phyloP scores from a whole-genome alignment of 2,113 vertebrate species.

The Anguilla rostrata region DNA sequence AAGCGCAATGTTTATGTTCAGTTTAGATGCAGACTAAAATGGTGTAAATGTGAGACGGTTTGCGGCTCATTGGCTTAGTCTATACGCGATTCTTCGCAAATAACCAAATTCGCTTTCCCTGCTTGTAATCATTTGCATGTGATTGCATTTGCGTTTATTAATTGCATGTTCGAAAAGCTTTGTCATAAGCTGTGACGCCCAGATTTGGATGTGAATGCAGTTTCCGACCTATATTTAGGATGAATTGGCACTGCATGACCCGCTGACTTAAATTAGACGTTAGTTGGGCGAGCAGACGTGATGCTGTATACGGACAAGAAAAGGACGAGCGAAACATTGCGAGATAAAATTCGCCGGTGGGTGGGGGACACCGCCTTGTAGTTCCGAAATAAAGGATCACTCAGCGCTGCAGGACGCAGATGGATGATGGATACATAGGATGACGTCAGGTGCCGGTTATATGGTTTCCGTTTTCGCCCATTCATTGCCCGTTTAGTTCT shows the following conservation, averaged over 20 bases:
- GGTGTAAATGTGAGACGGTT: not conserved
- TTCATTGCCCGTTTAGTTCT: not conserved
- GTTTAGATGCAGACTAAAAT: not conserved
- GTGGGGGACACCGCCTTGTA: not conserved
- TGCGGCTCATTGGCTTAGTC: not conserved
- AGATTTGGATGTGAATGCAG: conserved; percentile 10
- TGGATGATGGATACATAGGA: not conserved
- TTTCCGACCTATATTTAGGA: conserved; percentile 22
- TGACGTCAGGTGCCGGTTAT: not conserved
- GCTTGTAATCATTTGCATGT: not conserved
- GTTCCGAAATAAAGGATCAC: not conserved
- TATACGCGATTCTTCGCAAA: not conserved
- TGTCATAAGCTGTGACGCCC: not conserved
- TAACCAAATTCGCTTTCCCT: not conserved
- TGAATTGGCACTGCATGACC: conserved; percentile 18
- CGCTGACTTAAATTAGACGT: conserved; percentile 23
- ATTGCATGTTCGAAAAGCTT: conserved; percentile 1
- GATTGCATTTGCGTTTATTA: not conserved
- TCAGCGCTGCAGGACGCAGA: not conserved
- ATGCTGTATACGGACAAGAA: not conserved
- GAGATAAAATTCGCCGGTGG: not conserved
- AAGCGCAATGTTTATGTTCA: not conserved
- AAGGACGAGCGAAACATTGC: not conserved
- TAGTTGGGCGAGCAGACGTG: not conserved
- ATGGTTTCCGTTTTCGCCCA: not conserved